Evolutionary conservation across 2,888 invertebrate genomes (phyloP).

Genomic region (Prenolepis imparis): DNA sequence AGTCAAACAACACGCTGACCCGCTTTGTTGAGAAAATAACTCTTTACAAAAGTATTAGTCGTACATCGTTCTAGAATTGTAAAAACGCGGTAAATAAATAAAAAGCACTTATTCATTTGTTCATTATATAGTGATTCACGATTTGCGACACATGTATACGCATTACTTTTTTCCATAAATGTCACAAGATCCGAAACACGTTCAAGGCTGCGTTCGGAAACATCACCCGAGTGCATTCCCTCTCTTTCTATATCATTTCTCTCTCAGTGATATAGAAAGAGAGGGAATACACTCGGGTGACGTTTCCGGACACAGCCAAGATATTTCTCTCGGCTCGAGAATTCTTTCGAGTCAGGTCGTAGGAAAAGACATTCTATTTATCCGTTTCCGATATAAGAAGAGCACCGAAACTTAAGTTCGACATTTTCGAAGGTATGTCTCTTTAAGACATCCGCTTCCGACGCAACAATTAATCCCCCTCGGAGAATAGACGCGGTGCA

Average conservation of each 20-base stretch:
- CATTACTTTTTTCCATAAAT: not conserved
- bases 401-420: conserved; percentile 2
- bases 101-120: not conserved
- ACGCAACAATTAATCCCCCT: conserved; percentile 21
- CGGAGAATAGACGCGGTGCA: not conserved
- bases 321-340: conserved; percentile 16
- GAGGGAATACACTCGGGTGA: no score
- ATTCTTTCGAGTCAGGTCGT: not conserved
- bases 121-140: not conserved
- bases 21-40: not conserved
- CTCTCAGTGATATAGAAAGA: no score
- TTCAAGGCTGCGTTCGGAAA: no score
- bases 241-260: no score
- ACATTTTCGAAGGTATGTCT: conserved; percentile 18
- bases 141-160: not conserved
- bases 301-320: no score
- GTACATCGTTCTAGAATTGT: not conserved
- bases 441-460: not conserved
- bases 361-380: not conserved
- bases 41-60: not conserved
- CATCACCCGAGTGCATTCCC: no score
- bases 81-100: not conserved
- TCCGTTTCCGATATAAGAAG: conserved; percentile 4
- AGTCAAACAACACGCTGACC: not conserved
- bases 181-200: not conserved